phyloP scores from a whole-genome alignment of 2,888 invertebrate species.

The Cordilura impudica region DNA sequence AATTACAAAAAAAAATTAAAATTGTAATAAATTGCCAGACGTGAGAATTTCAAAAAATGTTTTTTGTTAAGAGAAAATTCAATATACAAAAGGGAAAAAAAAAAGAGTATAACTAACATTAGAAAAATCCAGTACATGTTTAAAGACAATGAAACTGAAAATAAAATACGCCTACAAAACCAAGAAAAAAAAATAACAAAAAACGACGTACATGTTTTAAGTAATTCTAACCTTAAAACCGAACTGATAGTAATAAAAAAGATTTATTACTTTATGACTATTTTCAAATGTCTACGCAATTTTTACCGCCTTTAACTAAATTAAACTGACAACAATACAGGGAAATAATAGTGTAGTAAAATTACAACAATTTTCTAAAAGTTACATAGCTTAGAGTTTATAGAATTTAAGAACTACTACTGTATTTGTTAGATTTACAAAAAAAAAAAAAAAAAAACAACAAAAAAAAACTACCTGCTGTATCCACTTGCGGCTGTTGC shows the following conservation, averaged over 20 bases:
- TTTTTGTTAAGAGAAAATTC: neutral
- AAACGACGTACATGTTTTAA: neutral
- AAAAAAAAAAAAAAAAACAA: neutral
- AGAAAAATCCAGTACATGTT: constrained; percentile 20
- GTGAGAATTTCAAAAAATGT: constrained; percentile 49
- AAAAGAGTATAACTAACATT: constrained; percentile 35
- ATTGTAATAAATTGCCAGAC: constrained; percentile 46
- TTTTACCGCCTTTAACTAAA: constrained; percentile 42
- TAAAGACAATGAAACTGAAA: constrained; percentile 41
- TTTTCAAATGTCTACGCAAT: constrained; percentile 60
- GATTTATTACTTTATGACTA: constrained; percentile 64
- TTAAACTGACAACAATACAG: neutral
- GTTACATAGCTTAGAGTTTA: neutral
- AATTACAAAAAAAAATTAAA: neutral
- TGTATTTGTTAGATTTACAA: neutral
- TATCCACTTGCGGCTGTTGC: constrained; percentile 5
- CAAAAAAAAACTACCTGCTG: neutral
- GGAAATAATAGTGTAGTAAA: neutral
- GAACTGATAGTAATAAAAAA: constrained; percentile 56
- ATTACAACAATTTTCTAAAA: neutral
- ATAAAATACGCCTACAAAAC: constrained; percentile 50
- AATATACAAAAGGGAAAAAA: neutral
- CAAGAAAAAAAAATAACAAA: neutral
- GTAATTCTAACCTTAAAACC: constrained; percentile 20
- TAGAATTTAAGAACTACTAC: neutral